Evolutionary conservation across 2,888 invertebrate genomes (phyloP), one percentile per base, ranked within the genome.

Genomic region (Orthosia gothica): DNA sequence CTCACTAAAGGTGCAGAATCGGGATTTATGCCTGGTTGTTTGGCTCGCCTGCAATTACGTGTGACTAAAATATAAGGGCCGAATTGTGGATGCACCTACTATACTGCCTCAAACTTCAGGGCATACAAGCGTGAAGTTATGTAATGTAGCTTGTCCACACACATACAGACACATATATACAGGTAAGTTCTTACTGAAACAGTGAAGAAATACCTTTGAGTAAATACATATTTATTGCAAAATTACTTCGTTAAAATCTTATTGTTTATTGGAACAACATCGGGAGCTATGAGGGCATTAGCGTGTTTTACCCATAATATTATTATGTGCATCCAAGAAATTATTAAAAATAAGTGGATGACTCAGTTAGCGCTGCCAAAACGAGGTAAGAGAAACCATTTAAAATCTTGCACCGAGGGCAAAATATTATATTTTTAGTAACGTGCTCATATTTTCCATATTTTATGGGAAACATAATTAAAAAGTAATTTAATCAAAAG

Each of bases 301-400:
- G 16, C 23, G 13, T 58, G 23, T 69, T 59, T 16, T 50, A 5
- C n/a, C 12, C 45, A 12, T 15, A 40, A 16, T 7, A 40, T 5
- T 23, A 63, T 55, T 18, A 47, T 5, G 5, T 20, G 55, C 32
- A 45, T 55, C 23, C 5, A 50, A 4, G 15, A 49, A 13, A 23
- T 73, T 20, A n/a, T n/a, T 23, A n/a, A 15, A 49, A 40, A n/a
- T 55, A 55, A 62, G 55, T 23, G 49, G n/a, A 50, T 40, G 65
- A 5, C 26, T 16, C 26, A 16, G 23, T 45, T 65, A 18, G 49
- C 18, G 16, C 3, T 32, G 54, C 26, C n/a, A 23, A 57, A 12
- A 40, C 15, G 2, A 23, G 40, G 4, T 5, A n/a, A 3, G 11
- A 11, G 18, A 57, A 20, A 26, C 1, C 23, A 23, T 45, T 62